Base-by-base conservation (phyloP, 2,113 vertebrate species). In the Charadrius vociferus region DNA sequence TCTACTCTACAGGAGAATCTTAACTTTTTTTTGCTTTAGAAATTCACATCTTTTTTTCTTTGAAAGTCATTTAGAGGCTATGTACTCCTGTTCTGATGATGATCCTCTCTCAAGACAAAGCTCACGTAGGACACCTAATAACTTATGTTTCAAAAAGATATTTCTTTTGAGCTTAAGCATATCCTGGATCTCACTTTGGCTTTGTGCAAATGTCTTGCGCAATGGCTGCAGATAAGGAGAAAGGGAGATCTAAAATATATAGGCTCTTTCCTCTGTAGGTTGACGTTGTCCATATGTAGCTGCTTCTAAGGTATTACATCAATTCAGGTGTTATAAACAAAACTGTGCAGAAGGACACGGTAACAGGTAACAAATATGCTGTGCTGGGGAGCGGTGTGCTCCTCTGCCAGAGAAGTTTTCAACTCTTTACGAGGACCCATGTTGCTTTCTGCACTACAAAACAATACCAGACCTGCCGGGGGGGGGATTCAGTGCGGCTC, bases 1-100 rank as follows among this genome's bases (percentile, higher is more conserved):
- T 79, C 63, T 45, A 16, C 7, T 70, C 45, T 74, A 8, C 12
- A 32, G 18, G 21, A 85, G 47, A 65, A 75, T 5, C 4, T 24
- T 26, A 27, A 37, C 4, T 4, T 14, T 63, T 37, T 1, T 37
- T 36, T 71, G 1, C 8, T 65, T 83, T 10, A 2, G 23, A 90
- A 92, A 70, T 61, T 34, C 23, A 14, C 0, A 10, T 45, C 0
- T 36, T 43, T 13, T 0, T 79, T 55, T 7, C 7, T 52, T 85
- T 49, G 7, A 47, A 95, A 73, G 32, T 72, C 3, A 1, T 75
- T 59, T 56, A 36, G 43, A 23, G 12, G 6, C 37, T 24, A 7
- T 2, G 5, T 63, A 12, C 10, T 71, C 45, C 47, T 36, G 3
- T 34, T 20, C 13, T 55, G 56, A 37, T 26, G 3, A 27, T 49